Base-by-base conservation (phyloP, 2,113 vertebrate species). In the Paracanthobrama guichenoti region DNA sequence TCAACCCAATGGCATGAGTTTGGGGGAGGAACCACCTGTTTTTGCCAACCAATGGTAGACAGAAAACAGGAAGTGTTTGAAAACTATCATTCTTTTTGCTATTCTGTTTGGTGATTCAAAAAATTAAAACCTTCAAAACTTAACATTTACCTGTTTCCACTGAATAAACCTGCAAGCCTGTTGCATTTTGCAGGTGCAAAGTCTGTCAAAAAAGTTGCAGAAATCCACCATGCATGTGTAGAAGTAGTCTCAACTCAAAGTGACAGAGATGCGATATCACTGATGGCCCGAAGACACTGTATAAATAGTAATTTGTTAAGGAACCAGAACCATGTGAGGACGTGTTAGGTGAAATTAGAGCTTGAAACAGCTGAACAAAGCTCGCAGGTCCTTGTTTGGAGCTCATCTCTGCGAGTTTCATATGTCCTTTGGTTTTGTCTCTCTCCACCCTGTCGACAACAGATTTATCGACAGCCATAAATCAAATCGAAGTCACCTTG, bases 351-450 rank as follows among this genome's bases (percentile, higher is more conserved):
- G 90, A 91, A 91, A 89, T 89, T 89, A 91, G 90, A 92, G 91
- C 87, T 90, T 74, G 89, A 92, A 92, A 92, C 91, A 93, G 92
- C 91, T 93, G 92, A 93, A 89, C 85, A 82, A 91, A 93, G 90
- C 89, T 89, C 83, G 69, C 78, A 87, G 78, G 85, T 84, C 86
- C 80, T 71, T 75, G 82, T 91, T 89, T 92, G 88, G 90, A 88
- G 84, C 76, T 69, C 67, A 39, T 59, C 59, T 26, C 53, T 60
- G 46, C 55, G 39, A 85, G 87, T 86, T 86, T 87, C 89, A 87
- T 85, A 79, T 85, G 87, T 90, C 90, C 72, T 86, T 35, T 84
- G 69, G 81, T 80, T 69, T 86, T 60, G 64, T 48, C 73, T 79
- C 75, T 88, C 62, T 59, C 55, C 83, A 85, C 82, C 18, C 83